Base-by-base conservation (phyloP, 2,888 invertebrate genomes). In the Euspilapteryx auroguttella region DNA sequence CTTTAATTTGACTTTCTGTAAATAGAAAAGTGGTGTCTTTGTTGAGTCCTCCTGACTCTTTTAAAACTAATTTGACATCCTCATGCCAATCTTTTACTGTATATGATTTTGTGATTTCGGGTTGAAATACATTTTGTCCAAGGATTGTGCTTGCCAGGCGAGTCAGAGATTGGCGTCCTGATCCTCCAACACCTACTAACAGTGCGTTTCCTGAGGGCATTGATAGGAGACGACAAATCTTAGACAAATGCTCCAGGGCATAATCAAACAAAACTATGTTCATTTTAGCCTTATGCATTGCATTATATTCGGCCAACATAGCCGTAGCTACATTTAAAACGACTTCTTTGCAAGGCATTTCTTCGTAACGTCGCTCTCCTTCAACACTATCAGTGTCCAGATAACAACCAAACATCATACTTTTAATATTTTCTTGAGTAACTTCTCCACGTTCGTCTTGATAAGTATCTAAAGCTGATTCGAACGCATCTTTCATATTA, bases 341-440 rank as follows among this genome's bases (percentile, higher is more conserved):
- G 1, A 79, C 71, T 30, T 87, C 83, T 35, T 86, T 75, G 20
- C 82, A 82, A 3, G 79, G 75, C 28, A 94, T 81, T 69, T 96
- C 94, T 48, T 93, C 90, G 50, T 96, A 96, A 23, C 81, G 79
- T 35, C 84, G 78, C 34, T 94, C 93, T 37, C 90, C 89, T 41
- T 89, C 86, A 4, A 82, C 66, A 29, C 85, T 85, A 39, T 94
- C 93, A 17, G 83, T 79, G 45, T 90, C 87, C 58, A 94, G 82
- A 49, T 89, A 95, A 39, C 87, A 87, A 1, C 94, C 94, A 56
- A 94, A 96, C 69, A 95, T 86, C 49, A 91, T 68, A 48, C 68
- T 80, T 53, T 82, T 78, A 43, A 89, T 69, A 24, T 79, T 76
- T 3, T 81, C 78, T 45, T 83, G 78, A 3, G 79, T 80, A 1